These are phyloP conservation scores for Dascyllus trimaculatus DNA, from an alignment of 2,113 vertebrate genomes.

Conservation along the genomic window DNA sequence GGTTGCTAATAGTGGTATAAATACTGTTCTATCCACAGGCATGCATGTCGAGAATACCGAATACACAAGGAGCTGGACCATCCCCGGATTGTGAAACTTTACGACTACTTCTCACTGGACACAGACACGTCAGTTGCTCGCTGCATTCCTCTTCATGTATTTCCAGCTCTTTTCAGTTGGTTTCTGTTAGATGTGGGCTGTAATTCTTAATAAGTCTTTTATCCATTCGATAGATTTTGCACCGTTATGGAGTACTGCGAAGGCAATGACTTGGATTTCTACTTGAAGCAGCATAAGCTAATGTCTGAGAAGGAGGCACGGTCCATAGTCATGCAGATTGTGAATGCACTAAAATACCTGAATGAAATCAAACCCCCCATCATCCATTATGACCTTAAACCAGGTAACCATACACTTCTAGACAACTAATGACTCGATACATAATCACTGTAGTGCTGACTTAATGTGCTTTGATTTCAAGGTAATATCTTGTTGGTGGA, in stretches of 20 bases:
- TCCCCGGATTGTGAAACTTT: conserved; percentile 98
- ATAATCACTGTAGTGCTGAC: background rate
- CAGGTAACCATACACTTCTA: conserved; percentile 86
- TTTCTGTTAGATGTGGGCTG: background rate
- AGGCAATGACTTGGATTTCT: conserved; percentile 99
- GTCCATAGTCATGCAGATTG: conserved; percentile 99
- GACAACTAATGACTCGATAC: too few relatives aligned
- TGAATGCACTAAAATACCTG: conserved; percentile 98
- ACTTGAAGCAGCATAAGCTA: conserved; percentile 99
- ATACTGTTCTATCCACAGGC: conserved; percentile 81
- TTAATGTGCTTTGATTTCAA: conserved; percentile 60
- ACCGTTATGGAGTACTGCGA: conserved; percentile 99
- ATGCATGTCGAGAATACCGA: conserved; percentile 99
- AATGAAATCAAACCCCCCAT: conserved; percentile 99
- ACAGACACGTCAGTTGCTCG: conserved; percentile 95
- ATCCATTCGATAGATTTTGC: conserved; percentile 90
- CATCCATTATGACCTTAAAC: conserved; percentile 99
- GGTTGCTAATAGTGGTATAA: conserved; percentile 45
- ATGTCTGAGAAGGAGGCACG: conserved; percentile 99
- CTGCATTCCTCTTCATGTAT: background rate
- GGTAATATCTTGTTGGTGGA: conserved; percentile 99
- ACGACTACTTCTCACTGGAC: conserved; percentile 99
- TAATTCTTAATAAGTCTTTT: background rate
- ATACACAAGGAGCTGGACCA: conserved; percentile 99
- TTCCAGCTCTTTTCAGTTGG: background rate